Percentiles rank a stretch among this genome's conserved stretches.
These are phyloP conservation scores for Smutsia gigantea DNA, from an alignment of 2,797 vertebrate genomes.

Conservation along the genomic window DNA sequence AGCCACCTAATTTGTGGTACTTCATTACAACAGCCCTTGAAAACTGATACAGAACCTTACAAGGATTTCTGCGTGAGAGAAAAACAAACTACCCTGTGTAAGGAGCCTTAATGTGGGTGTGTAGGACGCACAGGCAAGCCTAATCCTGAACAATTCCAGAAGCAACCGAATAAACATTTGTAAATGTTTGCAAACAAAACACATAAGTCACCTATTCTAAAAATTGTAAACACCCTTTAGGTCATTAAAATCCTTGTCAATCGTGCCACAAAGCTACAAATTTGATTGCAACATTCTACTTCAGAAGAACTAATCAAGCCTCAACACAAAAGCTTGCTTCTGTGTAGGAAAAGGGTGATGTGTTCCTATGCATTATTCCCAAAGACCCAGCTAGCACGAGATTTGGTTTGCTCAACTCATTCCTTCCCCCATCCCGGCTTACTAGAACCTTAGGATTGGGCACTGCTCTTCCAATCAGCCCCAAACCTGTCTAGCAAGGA, in stretches of 20 bases:
- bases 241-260: no score
- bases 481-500: background rate
- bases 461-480: background rate
- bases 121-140: background rate
- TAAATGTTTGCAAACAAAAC: background rate
- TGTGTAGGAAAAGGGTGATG: background rate
- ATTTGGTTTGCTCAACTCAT: fast-evolving
- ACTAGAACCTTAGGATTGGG: fast-evolving
- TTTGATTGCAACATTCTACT: background rate
- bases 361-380: background rate
- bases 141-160: background rate
- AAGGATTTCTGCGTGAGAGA: background rate
- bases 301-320: background rate
- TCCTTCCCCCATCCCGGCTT: background rate
- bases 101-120: fast-evolving
- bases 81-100: background rate
- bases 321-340: background rate
- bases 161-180: background rate
- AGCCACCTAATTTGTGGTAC: no score
- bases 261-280: background rate
- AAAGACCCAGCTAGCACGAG: background rate
- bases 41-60: background rate
- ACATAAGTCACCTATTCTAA: background rate
- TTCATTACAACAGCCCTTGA: background rate
- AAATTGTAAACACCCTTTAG: background rate